Percentiles rank a stretch among this genome's conserved stretches.
phyloP scores from a whole-genome alignment of 2,113 vertebrate genomes.

The Labrus mixtus region DNA sequence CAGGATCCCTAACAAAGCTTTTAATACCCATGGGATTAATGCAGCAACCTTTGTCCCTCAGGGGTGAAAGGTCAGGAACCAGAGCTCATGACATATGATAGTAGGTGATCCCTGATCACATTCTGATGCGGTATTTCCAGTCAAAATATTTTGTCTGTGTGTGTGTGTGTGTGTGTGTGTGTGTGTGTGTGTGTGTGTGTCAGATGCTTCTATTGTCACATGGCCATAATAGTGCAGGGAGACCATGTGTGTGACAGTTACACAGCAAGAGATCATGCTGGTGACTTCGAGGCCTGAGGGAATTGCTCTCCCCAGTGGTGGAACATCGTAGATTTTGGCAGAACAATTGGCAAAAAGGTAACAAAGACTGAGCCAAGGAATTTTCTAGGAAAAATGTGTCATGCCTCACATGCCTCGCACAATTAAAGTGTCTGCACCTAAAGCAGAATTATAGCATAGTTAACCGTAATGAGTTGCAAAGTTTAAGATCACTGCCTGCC shows the following conservation, averaged over 20 bases:
- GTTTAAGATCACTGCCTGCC: conserved; percentile 68
- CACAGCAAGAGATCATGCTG: not conserved
- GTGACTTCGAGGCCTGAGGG: conserved; percentile 1
- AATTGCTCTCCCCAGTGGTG: conserved; percentile 23
- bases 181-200: not conserved
- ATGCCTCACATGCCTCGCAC: conserved; percentile 69
- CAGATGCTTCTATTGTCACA: conserved; percentile 16
- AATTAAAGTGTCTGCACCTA: conserved; percentile 76
- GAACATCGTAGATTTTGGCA: conserved; percentile 5
- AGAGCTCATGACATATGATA: conserved; percentile 23
- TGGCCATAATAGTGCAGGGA: not conserved
- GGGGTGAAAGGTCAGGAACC: conserved; percentile 57
- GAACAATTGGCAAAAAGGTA: conserved; percentile 34
- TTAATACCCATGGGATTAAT: conserved; percentile 67
- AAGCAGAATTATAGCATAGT: conserved; percentile 79
- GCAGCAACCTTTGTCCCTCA: conserved; percentile 21
- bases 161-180: conserved; percentile 1
- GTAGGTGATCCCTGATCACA: conserved; percentile 15
- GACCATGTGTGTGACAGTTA: conserved; percentile 1
- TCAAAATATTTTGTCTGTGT: conserved; percentile 4
- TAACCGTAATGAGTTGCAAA: conserved; percentile 75
- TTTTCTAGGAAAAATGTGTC: conserved; percentile 67
- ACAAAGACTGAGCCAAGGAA: conserved; percentile 44
- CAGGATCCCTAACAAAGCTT: conserved; percentile 46
- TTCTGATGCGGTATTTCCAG: not conserved